Percentiles rank a stretch among this genome's conserved stretches.
Conservation (phyloP, 2,797 vertebrate species). For the Artibeus lituratus region DNA sequence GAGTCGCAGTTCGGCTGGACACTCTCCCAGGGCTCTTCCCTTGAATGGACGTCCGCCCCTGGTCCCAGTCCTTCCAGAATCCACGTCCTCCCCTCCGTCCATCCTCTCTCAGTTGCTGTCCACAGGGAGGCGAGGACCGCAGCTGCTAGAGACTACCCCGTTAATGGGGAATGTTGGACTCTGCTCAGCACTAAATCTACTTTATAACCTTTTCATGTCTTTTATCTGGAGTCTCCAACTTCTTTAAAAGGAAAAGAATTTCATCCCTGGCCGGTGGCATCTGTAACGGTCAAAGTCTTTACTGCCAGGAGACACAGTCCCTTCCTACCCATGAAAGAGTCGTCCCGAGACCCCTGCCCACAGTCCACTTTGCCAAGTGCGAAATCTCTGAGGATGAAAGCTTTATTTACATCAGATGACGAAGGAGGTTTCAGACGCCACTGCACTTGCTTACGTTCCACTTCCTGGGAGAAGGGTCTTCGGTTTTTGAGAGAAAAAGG, state of each 20-base stretch:
- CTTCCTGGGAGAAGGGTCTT: background rate
- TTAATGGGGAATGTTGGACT: background rate
- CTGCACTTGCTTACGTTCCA: rapidly evolving
- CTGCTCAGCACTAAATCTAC: background rate
- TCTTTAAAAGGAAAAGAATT: constrained; percentile 66
- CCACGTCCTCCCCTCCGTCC: background rate
- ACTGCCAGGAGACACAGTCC: background rate
- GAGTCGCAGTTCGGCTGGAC: background rate
- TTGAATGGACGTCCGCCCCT: rapidly evolving
- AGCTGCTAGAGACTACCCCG: background rate
- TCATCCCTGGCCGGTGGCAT: background rate
- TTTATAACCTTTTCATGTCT: constrained; percentile 36
- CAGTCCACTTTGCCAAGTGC: background rate
- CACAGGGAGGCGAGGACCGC: background rate
- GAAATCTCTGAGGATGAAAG: background rate
- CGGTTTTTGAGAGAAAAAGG: background rate
- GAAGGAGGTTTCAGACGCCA: background rate
- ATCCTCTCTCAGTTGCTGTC: background rate
- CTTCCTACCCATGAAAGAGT: background rate
- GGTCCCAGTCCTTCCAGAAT: background rate
- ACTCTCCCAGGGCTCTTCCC: background rate
- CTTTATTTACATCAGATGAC: background rate
- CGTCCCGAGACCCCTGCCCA: background rate
- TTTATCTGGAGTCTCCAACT: constrained; percentile 24
- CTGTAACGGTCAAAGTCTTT: background rate